Conservation (phyloP, 2,113 vertebrate genomes). For the Okapia johnstoni region DNA sequence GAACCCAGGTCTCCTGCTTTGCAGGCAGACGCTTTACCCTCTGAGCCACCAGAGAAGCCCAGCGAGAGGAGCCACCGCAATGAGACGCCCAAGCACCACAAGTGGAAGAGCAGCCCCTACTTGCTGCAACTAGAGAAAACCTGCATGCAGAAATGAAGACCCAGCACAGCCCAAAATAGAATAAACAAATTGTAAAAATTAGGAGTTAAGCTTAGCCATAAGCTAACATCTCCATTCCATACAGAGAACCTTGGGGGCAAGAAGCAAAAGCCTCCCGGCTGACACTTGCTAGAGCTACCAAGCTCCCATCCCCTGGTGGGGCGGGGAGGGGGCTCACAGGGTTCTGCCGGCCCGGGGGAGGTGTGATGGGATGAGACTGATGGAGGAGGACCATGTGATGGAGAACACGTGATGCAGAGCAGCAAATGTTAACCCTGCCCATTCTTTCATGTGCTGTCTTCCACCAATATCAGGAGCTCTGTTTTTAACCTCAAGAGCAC, state of each 20-base stretch:
- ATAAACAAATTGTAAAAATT: background rate
- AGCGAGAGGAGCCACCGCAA: background rate
- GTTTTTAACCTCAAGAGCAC: background rate
- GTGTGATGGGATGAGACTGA: background rate
- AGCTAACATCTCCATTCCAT: background rate
- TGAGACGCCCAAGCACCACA: background rate
- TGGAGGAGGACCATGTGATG: background rate
- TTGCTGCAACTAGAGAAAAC: background rate
- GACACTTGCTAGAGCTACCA: background rate
- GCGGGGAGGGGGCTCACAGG: rapidly evolving
- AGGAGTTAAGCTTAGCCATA: background rate
- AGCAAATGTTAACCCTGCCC: rapidly evolving
- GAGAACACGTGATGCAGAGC: background rate
- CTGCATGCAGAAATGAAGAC: background rate
- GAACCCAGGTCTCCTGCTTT: background rate
- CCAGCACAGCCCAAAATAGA: background rate
- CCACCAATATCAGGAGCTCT: background rate
- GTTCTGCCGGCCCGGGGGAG: background rate
- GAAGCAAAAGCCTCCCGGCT: background rate
- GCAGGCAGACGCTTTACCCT: rapidly evolving
- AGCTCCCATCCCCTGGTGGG: rapidly evolving
- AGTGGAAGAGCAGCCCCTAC: background rate
- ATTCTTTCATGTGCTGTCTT: too few species aligned
- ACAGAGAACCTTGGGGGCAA: too few species aligned
- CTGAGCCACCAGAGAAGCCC: background rate